Percentiles rank a stretch among this genome's conserved stretches.
Evolutionary conservation across 2,797 vertebrate species (phyloP).

Genomic region (Dendrocincla tyrannina): DNA sequence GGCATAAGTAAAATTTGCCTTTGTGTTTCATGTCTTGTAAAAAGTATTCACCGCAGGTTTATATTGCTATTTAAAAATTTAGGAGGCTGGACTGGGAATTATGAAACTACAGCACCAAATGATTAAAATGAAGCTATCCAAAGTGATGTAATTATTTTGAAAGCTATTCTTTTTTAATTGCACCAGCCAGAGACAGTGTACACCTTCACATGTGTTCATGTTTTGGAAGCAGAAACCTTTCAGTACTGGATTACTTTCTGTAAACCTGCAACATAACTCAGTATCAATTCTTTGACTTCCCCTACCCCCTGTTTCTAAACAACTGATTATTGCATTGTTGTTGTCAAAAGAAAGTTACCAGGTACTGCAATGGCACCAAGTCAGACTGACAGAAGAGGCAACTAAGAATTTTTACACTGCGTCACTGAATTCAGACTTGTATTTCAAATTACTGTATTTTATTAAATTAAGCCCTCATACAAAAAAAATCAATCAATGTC

Average conservation of each 20-base stretch:
- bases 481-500: neutral
- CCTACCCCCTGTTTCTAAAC: rapidly evolving
- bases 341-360: neutral
- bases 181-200: neutral
- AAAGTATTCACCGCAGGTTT: neutral
- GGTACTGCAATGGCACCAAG: neutral
- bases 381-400: neutral
- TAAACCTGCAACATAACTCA: neutral
- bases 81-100: neutral
- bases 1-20: neutral
- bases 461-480: neutral
- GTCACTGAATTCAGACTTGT: neutral
- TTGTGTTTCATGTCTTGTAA: neutral
- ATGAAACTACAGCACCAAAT: neutral
- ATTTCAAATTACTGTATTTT: neutral
- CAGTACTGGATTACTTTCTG: neutral
- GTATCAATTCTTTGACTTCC: neutral
- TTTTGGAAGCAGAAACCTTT: neutral
- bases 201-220: neutral
- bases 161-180: neutral
- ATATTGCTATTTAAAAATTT: neutral
- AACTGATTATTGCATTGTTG: neutral
- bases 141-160: neutral
- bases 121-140: neutral
- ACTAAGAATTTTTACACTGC: neutral